phyloP scores from a whole-genome alignment of 1,140 invertebrate genomes.

The Ceratosolen fusciceps region DNA sequence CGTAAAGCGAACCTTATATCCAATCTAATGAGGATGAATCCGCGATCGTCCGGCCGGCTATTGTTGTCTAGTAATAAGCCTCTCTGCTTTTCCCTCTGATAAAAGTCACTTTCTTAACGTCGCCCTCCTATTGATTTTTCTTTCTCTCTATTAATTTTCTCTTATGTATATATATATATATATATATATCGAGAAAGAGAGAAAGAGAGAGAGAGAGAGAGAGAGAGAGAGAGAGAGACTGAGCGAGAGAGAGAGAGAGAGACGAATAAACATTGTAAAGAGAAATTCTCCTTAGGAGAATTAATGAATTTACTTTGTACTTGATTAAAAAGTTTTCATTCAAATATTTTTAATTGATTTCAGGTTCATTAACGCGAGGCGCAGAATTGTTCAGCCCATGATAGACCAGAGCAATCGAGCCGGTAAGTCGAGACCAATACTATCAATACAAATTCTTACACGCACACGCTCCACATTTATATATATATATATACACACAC shows the following conservation, averaged over 20 bases:
- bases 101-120: not conserved
- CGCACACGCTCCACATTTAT: conserved; percentile 42
- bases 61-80: not conserved
- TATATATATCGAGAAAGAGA: too few species aligned
- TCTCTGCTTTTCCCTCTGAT: not conserved
- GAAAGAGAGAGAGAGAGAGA: too few species aligned
- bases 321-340: not conserved
- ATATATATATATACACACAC: conserved; percentile 35
- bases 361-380: conserved; percentile 98
- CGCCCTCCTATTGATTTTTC: not conserved
- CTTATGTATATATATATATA: too few species aligned
- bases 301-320: not conserved
- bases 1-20: not conserved
- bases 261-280: not conserved
- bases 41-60: not conserved
- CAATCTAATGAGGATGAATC: conserved; percentile 7
- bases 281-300: not conserved
- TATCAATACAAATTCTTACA: conserved; percentile 54
- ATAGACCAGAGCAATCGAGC: conserved; percentile 98
- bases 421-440: conserved; percentile 79
- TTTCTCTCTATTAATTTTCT: too few species aligned
- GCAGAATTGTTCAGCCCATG: conserved; percentile 97
- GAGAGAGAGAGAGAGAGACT: too few species aligned
- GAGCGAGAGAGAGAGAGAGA: not conserved
- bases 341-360: conserved; percentile 62